Conservation (phyloP, 2,113 vertebrate genomes). For the Aegypius monachus region DNA sequence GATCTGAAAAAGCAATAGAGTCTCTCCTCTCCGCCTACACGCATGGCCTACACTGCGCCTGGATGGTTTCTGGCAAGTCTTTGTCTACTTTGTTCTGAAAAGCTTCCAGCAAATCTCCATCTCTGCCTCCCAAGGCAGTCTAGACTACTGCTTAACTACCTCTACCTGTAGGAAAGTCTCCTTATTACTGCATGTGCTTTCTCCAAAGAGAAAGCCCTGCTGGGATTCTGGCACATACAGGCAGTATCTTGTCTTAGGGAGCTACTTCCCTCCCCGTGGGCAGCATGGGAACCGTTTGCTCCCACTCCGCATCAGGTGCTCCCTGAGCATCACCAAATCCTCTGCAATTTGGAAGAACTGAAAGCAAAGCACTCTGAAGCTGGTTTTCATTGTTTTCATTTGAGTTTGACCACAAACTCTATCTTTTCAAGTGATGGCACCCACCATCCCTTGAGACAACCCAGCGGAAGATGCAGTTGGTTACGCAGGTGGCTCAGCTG, state of each 20-base stretch:
- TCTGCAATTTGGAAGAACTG: neutral
- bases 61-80: neutral
- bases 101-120: neutral
- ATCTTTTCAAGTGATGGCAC: neutral
- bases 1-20: neutral
- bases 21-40: neutral
- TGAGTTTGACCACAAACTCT: neutral
- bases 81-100: neutral
- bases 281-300: neutral
- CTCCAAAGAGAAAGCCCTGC: neutral
- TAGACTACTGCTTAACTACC: neutral
- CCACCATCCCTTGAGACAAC: neutral
- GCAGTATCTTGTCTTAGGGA: neutral
- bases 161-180: neutral
- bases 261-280: neutral
- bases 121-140: neutral
- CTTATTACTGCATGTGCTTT: neutral
- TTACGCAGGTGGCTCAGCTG: neutral
- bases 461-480: neutral
- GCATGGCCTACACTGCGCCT: neutral
- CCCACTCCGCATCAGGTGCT: neutral
- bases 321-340: neutral
- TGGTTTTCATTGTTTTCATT: neutral
- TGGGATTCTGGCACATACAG: neutral
- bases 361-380: neutral